A percentile compares a stretch with the other conserved stretches of the same genome.
These are phyloP conservation scores for Masnerella sp. DNA, from an alignment of 2,888 invertebrate species.

Conservation along the genomic window DNA sequence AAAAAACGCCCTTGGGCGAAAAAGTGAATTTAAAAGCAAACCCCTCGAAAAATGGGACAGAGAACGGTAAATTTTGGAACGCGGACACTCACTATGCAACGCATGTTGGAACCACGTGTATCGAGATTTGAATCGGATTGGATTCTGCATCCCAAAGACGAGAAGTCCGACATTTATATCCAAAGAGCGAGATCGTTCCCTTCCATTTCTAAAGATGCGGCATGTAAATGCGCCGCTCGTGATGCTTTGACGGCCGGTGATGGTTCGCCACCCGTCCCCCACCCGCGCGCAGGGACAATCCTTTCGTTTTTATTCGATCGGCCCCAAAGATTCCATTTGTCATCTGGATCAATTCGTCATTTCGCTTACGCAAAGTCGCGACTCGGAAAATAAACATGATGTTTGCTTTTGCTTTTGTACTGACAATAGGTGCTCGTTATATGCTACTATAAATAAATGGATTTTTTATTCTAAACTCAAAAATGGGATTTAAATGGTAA, in stretches of 20 bases:
- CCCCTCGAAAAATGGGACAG: slow-evolving; percentile 2
- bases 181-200: slow-evolving; percentile 73
- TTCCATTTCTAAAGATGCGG: slow-evolving; percentile 68
- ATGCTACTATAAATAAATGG: too few species aligned
- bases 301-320: slow-evolving; percentile 48
- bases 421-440: too few species aligned
- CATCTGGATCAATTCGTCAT: slow-evolving; percentile 39
- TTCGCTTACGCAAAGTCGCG: neutral
- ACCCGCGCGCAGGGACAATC: slow-evolving; percentile 48
- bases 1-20: too few species aligned
- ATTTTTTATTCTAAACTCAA: too few species aligned
- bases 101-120: slow-evolving; percentile 67
- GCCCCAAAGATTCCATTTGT: slow-evolving; percentile 28
- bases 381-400: too few species aligned
- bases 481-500: too few species aligned
- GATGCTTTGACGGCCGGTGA: slow-evolving; percentile 59
- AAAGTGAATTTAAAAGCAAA: too few species aligned
- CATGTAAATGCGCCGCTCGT: slow-evolving; percentile 63
- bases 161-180: slow-evolving; percentile 73
- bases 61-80: neutral
- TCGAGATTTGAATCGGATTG: slow-evolving; percentile 71
- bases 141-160: slow-evolving; percentile 71
- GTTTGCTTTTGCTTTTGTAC: too few species aligned
- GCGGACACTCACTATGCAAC: slow-evolving; percentile 73
- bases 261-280: slow-evolving; percentile 59